Conservation (phyloP, 2,888 invertebrate genomes). For the Dioctria rufipes region DNA sequence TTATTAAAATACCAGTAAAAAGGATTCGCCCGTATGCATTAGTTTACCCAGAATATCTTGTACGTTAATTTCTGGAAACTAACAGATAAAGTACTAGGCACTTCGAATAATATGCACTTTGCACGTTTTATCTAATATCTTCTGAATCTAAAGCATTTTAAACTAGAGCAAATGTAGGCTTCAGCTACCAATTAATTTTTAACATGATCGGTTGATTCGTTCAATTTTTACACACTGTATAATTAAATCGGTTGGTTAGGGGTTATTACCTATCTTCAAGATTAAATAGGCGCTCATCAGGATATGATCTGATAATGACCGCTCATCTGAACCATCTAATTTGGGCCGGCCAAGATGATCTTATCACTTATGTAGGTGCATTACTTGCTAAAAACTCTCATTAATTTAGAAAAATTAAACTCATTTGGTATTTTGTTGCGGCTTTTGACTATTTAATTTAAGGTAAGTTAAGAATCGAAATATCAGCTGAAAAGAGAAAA, state of each 20-base stretch:
- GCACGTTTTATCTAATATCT: conserved; percentile 23
- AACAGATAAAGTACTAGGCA: background rate
- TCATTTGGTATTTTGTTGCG: background rate
- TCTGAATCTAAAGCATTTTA: conserved; percentile 1
- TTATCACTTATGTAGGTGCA: conserved; percentile 9
- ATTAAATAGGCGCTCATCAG: conserved; percentile 27
- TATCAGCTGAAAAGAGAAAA: background rate
- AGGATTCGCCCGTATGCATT: background rate
- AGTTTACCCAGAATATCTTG: background rate
- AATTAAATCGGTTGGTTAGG: conserved; percentile 22
- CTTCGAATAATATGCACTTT: conserved; percentile 2
- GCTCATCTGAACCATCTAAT: conserved; percentile 36
- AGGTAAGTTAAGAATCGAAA: background rate
- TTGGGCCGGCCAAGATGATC: conserved; percentile 4
- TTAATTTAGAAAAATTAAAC: background rate
- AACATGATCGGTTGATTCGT: conserved; percentile 16
- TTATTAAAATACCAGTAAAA: background rate
- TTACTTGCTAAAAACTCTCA: conserved; percentile 4
- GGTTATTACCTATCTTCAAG: background rate
- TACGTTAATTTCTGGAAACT: background rate
- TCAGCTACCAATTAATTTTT: conserved; percentile 13
- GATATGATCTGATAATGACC: conserved; percentile 6
- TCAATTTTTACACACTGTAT: conserved; percentile 32
- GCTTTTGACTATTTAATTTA: background rate
- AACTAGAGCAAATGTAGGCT: conserved; percentile 14